Base-by-base conservation (phyloP, 2,113 vertebrate genomes). In the Thunnus maccoyii region DNA sequence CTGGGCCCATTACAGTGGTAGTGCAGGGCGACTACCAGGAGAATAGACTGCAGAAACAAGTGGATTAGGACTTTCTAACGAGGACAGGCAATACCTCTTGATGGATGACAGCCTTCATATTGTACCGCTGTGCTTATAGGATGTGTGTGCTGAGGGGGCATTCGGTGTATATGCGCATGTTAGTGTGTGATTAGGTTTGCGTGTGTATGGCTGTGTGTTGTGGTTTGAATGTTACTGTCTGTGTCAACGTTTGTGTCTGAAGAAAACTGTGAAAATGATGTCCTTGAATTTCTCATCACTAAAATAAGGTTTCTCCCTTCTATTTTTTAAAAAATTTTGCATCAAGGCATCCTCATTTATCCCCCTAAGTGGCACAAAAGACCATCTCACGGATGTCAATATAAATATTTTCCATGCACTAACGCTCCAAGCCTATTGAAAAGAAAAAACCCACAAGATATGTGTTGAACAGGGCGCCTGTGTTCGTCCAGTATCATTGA, bases 61-160 rank as follows among this genome's bases (percentile, higher is more conserved):
- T 92, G 93, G 89, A 93, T 94, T 93, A 93, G 90, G 89, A 91
- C 84, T 93, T 91, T 89, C 90, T 92, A 94, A 93, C 76, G 75
- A 93, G 91, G 87, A 93, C 89, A 90, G 84, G 90, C 91, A 92
- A 93, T 90, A 92, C 88, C 74, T 80, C 65, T 81, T 94, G 93
- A 94, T 93, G 86, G 91, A 94, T 94, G 91, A 85, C 89, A 91
- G 89, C 73, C 78, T 87, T 92, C 89, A 85, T 60, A 76, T 79
- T 63, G 80, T 36, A 46, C 79, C 65, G 79, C 77, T 5, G 27
- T 44, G 71, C 78, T 80, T 68, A 64, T 50, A 81, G 63, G 41
- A 32, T 83, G 77, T 73, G 76, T 86, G 68, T 78, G 72, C 66
- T 48, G 56, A 36, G 60, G 48, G 75, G 4, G 44, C 52, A 41